Evolutionary conservation across 2,797 vertebrate species (phyloP).

Genomic region (Tympanoctomys barrerae): DNA sequence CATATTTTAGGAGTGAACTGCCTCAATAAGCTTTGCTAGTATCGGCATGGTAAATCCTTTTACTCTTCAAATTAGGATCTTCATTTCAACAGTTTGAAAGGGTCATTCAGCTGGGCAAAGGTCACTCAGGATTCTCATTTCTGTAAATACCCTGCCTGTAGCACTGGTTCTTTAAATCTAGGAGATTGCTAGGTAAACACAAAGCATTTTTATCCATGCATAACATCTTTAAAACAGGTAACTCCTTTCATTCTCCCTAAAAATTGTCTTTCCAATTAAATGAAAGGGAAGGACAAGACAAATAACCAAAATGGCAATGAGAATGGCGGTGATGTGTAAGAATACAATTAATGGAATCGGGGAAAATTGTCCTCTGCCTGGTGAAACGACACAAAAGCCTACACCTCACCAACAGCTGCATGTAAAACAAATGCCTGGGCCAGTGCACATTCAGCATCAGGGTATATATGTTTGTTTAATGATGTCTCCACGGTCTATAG

Average conservation of each 20-base stretch:
- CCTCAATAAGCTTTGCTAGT: not conserved
- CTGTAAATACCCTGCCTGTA: not conserved
- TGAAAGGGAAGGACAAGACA: constrained; percentile 64
- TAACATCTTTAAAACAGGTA: not conserved
- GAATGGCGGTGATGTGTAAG: constrained; percentile 2
- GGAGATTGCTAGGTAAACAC: not conserved
- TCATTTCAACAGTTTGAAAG: not conserved
- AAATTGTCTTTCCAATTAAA: constrained; percentile 75
- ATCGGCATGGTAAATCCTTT: not conserved
- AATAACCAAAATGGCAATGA: constrained; percentile 51
- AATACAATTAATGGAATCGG: constrained; percentile 22
- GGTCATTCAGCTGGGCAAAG: not conserved
- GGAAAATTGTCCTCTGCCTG: not conserved
- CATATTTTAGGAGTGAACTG: not conserved
- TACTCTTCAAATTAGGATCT: not conserved
- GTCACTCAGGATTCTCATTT: not conserved
- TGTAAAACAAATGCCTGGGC: constrained; percentile 81
- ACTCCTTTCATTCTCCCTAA: constrained; percentile 35
- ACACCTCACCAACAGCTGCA: constrained; percentile 31
- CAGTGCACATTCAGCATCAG: constrained; percentile 72
- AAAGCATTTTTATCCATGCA: not conserved
- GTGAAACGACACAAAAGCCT: constrained; percentile 59
- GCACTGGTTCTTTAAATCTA: not conserved
- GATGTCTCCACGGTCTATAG: constrained; percentile 89
- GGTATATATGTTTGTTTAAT: constrained; percentile 86